Percentiles rank a stretch among this genome's conserved stretches.
These are phyloP conservation scores for Machimus atricapillus DNA, from an alignment of 2,888 invertebrate species.

Conservation along the genomic window DNA sequence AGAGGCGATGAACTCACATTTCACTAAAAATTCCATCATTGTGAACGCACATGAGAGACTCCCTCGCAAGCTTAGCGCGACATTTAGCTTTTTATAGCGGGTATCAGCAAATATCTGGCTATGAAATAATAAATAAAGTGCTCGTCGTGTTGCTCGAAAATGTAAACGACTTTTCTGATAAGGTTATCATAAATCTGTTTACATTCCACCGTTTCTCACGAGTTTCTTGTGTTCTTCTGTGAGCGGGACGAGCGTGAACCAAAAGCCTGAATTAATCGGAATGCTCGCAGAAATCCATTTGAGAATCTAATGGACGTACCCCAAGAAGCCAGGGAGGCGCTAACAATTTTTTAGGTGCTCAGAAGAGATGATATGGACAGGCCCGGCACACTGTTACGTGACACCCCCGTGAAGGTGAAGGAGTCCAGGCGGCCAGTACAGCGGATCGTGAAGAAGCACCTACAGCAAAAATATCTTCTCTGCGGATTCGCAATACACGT, in stretches of 20 bases:
- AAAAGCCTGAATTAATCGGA: not conserved
- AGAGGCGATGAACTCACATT: not conserved
- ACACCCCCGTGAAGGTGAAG: conserved; percentile 1
- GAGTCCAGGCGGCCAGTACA: conserved; percentile 50
- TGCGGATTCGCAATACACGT: conserved; percentile 63
- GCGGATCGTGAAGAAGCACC: conserved; percentile 60
- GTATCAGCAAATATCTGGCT: not conserved
- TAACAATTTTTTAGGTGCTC: not conserved
- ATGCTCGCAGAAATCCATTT: conserved; percentile 4
- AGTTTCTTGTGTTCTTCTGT: not conserved
- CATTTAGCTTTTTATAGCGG: not conserved
- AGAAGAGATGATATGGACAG: conserved; percentile 21
- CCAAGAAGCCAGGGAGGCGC: not conserved
- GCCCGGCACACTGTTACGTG: not conserved
- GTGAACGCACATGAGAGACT: not conserved
- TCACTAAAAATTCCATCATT: not conserved
- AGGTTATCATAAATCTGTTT: conserved; percentile 22
- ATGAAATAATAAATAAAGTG: not conserved
- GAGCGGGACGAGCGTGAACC: not conserved
- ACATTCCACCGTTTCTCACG: conserved; percentile 11
- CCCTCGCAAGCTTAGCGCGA: not conserved
- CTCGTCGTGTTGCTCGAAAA: conserved; percentile 9
- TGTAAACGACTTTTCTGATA: conserved; percentile 17
- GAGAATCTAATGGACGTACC: conserved; percentile 12
- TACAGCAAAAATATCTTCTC: conserved; percentile 62